Conservation (phyloP, 2,797 vertebrate genomes). For the Melanogrammus aeglefinus region DNA sequence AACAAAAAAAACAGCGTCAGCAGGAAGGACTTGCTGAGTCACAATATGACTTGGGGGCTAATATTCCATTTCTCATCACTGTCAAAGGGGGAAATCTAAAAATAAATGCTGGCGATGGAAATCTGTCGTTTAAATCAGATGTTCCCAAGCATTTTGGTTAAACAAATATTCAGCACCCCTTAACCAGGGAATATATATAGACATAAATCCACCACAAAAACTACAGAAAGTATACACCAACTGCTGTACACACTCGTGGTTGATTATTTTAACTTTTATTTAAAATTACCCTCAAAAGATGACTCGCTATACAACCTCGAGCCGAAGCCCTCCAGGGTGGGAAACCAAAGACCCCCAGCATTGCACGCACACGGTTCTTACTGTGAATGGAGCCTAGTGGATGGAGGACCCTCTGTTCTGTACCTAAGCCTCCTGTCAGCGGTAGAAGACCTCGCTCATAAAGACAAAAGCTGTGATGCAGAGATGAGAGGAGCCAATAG, state of each 20-base stretch:
- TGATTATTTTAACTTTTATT: background rate
- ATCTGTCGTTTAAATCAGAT: background rate
- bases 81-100: background rate
- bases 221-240: background rate
- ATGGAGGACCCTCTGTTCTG: too few species aligned
- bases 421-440: background rate
- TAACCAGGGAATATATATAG: background rate
- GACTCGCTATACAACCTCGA: too few species aligned
- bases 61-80: background rate
- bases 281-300: too few species aligned
- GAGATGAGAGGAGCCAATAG: background rate
- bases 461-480: background rate
- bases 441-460: background rate
- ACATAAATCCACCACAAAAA: background rate
- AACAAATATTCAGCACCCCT: background rate
- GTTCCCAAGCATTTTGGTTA: background rate
- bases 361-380: too few species aligned
- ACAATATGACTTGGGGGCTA: conserved; percentile 7
- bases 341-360: too few species aligned
- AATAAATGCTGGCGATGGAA: background rate
- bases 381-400: too few species aligned
- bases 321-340: too few species aligned
- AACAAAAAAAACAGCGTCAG: background rate
- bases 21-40: background rate
- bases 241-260: background rate